phyloP scores from a whole-genome alignment of 2,888 invertebrate genomes.

The Oxytorus armatus region DNA sequence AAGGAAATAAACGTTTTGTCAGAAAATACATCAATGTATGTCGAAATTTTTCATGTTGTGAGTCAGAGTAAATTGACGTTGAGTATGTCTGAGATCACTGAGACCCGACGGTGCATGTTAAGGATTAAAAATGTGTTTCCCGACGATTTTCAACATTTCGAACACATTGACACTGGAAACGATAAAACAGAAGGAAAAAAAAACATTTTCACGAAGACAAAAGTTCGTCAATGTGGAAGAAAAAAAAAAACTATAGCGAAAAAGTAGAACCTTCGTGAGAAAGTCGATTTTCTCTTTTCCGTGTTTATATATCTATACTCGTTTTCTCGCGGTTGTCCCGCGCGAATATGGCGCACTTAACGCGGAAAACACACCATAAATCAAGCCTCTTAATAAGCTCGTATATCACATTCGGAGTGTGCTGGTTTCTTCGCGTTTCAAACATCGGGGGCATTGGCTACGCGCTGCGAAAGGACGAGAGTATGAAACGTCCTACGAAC shows the following conservation, averaged over 20 bases:
- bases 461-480: conserved; percentile 19
- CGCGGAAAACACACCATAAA: conserved; percentile 58
- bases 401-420: conserved; percentile 61
- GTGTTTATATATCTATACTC: too few relatives aligned
- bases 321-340: conserved; percentile 33
- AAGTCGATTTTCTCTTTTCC: conserved; percentile 54
- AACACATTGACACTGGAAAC: too few relatives aligned
- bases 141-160: too few relatives aligned
- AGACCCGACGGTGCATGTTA: too few relatives aligned
- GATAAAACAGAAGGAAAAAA: neutral
- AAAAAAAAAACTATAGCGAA: neutral
- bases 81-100: too few relatives aligned
- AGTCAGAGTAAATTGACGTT: neutral
- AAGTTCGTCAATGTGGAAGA: neutral
- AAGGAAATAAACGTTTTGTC: too few relatives aligned
- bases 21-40: too few relatives aligned
- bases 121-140: too few relatives aligned
- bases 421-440: conserved; percentile 41
- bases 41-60: too few relatives aligned
- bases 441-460: conserved; percentile 43
- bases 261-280: conserved; percentile 52
- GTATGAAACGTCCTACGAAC: conserved; percentile 66
- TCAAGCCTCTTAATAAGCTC: conserved; percentile 68
- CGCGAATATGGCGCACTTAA: conserved; percentile 32
- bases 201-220: neutral